Evolutionary conservation across 2,797 vertebrate species (phyloP).

Genomic region (Scolopax rusticola): DNA sequence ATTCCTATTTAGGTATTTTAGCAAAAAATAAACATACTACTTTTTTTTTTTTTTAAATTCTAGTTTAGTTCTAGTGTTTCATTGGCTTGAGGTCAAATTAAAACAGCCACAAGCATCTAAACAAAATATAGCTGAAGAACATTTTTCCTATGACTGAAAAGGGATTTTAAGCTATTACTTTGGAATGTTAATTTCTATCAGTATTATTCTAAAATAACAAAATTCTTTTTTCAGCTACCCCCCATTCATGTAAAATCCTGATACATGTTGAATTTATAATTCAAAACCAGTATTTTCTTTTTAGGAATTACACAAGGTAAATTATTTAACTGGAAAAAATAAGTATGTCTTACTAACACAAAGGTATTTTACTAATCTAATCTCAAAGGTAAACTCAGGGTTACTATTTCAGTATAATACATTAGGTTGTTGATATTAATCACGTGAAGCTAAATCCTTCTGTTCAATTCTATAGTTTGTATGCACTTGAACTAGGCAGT

Average conservation of each 20-base stretch:
- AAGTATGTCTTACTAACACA: neutral
- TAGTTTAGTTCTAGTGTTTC: neutral
- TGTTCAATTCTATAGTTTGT: neutral
- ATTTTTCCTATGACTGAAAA: neutral
- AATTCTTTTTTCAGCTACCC: neutral
- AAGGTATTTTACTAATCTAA: neutral
- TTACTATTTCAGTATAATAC: neutral
- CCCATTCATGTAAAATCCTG: neutral
- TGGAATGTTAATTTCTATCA: neutral
- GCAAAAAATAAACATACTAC: neutral
- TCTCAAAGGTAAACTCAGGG: neutral
- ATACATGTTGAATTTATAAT: neutral
- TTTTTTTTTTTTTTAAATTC: neutral
- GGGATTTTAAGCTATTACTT: neutral
- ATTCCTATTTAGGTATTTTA: neutral
- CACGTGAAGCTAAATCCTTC: neutral
- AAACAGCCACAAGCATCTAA: neutral
- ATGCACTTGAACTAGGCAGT: neutral
- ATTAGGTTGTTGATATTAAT: neutral
- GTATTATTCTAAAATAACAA: neutral
- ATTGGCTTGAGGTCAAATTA: neutral
- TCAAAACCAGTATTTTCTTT: neutral
- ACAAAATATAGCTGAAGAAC: neutral
- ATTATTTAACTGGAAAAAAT: neutral
- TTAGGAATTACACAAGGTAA: neutral